A percentile compares a stretch with the other conserved stretches of the same genome.
Conservation (phyloP, 2,797 vertebrate genomes). For the Setipinna tenuifilis region DNA sequence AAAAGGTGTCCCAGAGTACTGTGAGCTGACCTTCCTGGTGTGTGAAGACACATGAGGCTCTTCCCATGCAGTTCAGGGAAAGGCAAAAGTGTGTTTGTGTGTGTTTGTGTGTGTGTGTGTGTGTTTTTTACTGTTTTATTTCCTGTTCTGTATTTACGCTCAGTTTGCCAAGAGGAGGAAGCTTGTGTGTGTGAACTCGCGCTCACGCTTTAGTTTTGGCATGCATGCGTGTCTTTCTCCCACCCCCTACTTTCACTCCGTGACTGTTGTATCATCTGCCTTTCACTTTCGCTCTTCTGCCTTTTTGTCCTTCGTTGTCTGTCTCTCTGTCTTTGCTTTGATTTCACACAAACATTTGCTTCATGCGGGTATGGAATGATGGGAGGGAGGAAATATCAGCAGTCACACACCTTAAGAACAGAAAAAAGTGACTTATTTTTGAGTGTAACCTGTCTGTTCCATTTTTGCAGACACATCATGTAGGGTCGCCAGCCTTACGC, state of each 20-base stretch:
- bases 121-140: not conserved
- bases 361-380: not conserved
- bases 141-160: conserved; percentile 1
- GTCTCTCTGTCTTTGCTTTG: not conserved
- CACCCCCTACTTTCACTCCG: not conserved
- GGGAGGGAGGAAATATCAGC: too few relatives aligned
- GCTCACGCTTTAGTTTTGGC: not conserved
- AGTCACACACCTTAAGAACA: too few relatives aligned
- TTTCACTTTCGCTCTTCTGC: not conserved
- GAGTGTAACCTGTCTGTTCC: not conserved
- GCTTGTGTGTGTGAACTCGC: not conserved
- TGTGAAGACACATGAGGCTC: not conserved
- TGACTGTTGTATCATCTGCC: not conserved
- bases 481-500: not conserved
- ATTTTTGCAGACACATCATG: not conserved
- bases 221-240: not conserved
- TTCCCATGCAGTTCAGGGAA: not conserved
- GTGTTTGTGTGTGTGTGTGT: not conserved
- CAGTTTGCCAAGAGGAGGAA: not conserved
- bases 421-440: not conserved
- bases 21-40: not conserved
- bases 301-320: not conserved
- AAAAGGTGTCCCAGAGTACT: not conserved
- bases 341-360: not conserved
- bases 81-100: not conserved